Percentiles rank a stretch among this genome's conserved stretches.
Conservation (phyloP, 2,797 vertebrate genomes). For the Calcarius lapponicus region DNA sequence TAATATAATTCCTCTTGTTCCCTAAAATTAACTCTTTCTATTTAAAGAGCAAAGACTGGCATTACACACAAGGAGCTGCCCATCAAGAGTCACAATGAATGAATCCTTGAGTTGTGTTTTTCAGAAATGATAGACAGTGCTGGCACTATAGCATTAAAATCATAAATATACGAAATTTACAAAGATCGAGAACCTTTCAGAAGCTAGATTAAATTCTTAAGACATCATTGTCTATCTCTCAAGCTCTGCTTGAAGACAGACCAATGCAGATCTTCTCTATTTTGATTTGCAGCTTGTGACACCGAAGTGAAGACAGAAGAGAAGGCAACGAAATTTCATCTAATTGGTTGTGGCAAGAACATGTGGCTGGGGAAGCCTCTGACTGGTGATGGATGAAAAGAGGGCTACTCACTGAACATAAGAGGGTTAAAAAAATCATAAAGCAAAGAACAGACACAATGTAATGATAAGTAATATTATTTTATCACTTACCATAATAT, state of each 20-base stretch:
- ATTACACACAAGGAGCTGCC: not conserved
- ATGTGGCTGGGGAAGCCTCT: not conserved
- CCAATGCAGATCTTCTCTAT: not conserved
- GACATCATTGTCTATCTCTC: not conserved
- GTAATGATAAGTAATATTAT: not conserved
- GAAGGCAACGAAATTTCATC: not conserved
- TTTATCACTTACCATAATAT: not conserved
- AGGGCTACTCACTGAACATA: not conserved
- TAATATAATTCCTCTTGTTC: constrained; percentile 2
- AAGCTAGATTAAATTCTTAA: not conserved
- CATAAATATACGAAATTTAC: not conserved
- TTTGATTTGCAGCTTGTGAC: not conserved
- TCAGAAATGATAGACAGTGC: not conserved
- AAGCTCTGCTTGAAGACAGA: not conserved
- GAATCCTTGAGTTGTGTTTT: not conserved
- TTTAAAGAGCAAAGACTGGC: not conserved
- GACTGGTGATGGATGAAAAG: not conserved
- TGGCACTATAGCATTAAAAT: not conserved
- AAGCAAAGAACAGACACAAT: not conserved
- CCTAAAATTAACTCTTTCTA: constrained; percentile 49
- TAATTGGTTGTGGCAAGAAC: not conserved
- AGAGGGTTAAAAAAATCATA: not conserved
- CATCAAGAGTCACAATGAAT: not conserved
- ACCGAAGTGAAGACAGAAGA: not conserved
- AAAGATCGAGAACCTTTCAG: not conserved